Conservation (phyloP, 2,888 invertebrate genomes). For the Drosophila longiperda region DNA sequence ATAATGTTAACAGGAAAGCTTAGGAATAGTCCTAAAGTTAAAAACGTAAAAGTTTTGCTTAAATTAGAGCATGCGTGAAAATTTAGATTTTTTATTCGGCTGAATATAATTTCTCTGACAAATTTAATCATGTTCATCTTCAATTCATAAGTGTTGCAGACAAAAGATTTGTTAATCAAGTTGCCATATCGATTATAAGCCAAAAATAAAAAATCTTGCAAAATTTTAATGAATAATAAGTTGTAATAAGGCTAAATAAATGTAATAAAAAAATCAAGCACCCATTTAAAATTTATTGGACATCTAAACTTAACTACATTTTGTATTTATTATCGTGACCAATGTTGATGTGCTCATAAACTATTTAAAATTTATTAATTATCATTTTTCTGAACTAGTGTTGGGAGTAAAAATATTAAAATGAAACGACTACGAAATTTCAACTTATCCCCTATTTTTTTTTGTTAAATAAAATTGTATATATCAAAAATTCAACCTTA, state of each 20-base stretch:
- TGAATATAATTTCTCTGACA: background rate
- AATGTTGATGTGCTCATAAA: constrained; percentile 22
- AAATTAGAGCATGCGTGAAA: background rate
- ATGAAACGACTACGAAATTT: constrained; percentile 50
- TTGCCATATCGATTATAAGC: background rate
- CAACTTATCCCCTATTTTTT: constrained; percentile 28
- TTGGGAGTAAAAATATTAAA: constrained; percentile 14
- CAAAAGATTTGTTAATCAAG: background rate
- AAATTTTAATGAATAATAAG: background rate
- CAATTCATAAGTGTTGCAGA: background rate
- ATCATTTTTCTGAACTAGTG: background rate
- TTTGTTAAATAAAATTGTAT: constrained; percentile 57
- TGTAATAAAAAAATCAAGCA: background rate
- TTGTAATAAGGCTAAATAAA: background rate
- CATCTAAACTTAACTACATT: constrained; percentile 23
- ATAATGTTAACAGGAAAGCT: background rate
- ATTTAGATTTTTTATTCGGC: background rate
- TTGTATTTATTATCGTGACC: constrained; percentile 9
- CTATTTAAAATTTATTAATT: constrained; percentile 58
- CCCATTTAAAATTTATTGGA: constrained; percentile 60
- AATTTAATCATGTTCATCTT: background rate
- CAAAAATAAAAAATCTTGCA: background rate
- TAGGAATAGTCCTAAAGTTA: no score
- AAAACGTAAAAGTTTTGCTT: background rate
- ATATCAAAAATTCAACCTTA: constrained; percentile 29